A percentile compares a stretch with the other conserved stretches of the same genome.
phyloP scores from a whole-genome alignment of 2,797 vertebrate species.

The Mormyrus proboscirostris region DNA sequence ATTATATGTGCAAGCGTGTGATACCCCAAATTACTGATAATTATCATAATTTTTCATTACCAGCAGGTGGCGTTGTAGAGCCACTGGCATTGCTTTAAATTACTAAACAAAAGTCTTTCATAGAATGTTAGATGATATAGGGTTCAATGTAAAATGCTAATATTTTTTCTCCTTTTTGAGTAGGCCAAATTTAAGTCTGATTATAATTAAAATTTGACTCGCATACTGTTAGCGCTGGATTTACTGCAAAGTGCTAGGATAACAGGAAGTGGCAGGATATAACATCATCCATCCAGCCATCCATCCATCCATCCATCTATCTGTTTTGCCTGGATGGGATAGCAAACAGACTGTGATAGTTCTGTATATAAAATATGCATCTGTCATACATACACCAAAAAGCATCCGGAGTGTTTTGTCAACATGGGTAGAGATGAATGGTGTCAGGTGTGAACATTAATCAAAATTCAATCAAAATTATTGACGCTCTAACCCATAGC shows the following conservation, averaged over 20 bases:
- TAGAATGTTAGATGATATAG: neutral
- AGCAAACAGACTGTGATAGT: neutral
- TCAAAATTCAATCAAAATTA: neutral
- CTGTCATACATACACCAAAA: neutral
- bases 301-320: neutral
- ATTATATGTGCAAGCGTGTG: neutral
- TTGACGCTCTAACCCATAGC: neutral
- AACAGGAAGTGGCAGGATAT: neutral
- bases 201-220: neutral
- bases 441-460: neutral
- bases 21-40: neutral
- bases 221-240: neutral
- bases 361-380: neutral
- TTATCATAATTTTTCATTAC: neutral
- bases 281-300: neutral
- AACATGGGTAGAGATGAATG: neutral
- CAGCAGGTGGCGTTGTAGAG: conserved; percentile 3
- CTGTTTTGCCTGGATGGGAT: neutral
- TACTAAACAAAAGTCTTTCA: neutral
- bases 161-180: neutral
- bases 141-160: neutral
- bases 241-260: neutral
- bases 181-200: neutral
- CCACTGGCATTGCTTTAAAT: neutral
- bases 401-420: neutral